Percentiles rank a stretch among this genome's conserved stretches.
Conservation (phyloP, 2,113 vertebrate genomes). For the Phycodurus eques region DNA sequence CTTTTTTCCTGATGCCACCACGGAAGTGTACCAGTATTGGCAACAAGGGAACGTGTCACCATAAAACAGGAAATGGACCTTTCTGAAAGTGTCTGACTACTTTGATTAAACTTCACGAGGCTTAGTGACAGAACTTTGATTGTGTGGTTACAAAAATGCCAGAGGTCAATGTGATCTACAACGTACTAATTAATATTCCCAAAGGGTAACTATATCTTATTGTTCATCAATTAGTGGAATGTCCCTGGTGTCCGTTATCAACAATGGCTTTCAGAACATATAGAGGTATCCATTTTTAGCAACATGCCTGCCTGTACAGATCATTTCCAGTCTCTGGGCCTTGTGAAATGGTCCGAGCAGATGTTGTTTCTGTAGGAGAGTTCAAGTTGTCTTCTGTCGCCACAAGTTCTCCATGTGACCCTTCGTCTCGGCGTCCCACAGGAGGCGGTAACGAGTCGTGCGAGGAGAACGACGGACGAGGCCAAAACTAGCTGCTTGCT, state of each 20-base stretch:
- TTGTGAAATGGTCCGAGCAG: conserved; percentile 49
- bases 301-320: conserved; percentile 28
- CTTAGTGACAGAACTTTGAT: background rate
- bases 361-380: conserved; percentile 42
- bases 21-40: background rate
- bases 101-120: background rate
- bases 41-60: background rate
- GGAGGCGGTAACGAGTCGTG: conserved; percentile 51
- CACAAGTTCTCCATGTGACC: background rate
- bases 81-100: background rate
- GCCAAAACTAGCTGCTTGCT: conserved; percentile 77
- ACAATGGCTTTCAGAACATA: conserved; percentile 29
- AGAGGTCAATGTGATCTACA: background rate
- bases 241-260: conserved; percentile 22
- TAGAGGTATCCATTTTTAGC: conserved; percentile 47
- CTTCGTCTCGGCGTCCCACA: conserved; percentile 29
- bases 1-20: background rate
- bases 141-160: background rate
- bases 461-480: conserved; percentile 65
- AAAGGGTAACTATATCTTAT: conserved; percentile 7
- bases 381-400: conserved; percentile 18
- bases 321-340: conserved; percentile 44
- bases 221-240: conserved; percentile 23
- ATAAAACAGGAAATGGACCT: background rate
- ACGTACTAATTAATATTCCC: conserved; percentile 14